Evolutionary conservation across 1,140 invertebrate species (phyloP), one percentile per base, ranked within the genome.

Genomic region (Lethrus apterus): DNA sequence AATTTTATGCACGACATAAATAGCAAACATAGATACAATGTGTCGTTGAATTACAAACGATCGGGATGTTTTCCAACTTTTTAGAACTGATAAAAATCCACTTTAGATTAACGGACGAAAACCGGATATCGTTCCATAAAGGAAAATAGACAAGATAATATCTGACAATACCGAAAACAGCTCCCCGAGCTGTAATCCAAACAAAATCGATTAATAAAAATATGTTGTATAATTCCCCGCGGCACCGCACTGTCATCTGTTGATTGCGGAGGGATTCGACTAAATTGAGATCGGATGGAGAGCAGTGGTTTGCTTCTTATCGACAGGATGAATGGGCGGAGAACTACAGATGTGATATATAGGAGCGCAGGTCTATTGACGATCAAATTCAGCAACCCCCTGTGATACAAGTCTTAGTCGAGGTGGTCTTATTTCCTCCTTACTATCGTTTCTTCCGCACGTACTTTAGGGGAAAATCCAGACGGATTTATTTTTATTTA

Each of bases 161-260:
- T 49, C 48, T 46, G 33, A 46, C 48, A 49, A 46, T 35, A 40
- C 20, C n/a, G 41, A 40, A 15, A 9, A 55, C 49, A 33, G 30
- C 46, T 48, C 52, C 52, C 52, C 20, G 20, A 41, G 42, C 52
- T 41, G 47, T 43, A 51, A 55, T 55, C 44, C 52, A 35, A 49
- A 47, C 52, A 43, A 49, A 55, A 55, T 55, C 52, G 52, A 55
- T 55, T 55, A 55, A 55, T 55, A 55, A 55, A 51, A 51, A 55
- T 46, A 55, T 47, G 50, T 51, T 55, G 48, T 55, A 43, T 51
- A 55, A 55, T 51, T 51, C 52, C 52, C 52, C 20, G 21, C n/a
- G 50, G 52, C 36, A 48, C 31, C 18, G 35, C 24, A 47, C 46
- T 55, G 52, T 55, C 52, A 55, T 55, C 50, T 55, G 50, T 55